Evolutionary conservation across 2,113 vertebrate species (phyloP), one percentile per base, ranked within the genome.

Genomic region (Phoxinus phoxinus): DNA sequence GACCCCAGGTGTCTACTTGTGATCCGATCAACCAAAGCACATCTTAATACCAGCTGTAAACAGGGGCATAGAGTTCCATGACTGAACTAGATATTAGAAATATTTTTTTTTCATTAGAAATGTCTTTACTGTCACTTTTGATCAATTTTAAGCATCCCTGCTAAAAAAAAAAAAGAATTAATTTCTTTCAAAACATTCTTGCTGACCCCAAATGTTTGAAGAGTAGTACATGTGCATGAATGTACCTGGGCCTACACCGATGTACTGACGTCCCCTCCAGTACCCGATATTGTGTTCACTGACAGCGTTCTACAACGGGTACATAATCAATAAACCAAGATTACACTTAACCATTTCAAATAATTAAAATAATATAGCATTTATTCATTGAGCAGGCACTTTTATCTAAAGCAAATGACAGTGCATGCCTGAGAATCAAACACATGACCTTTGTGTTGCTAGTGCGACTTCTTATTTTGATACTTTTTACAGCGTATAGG

Each of bases 221-320:
- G 32, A n/a, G 69, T 12, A n/a, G 8, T 59, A 15, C 6, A 13
- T 27, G 13, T 21, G 11, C 37, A 15, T 65, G 13, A 76, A 9
- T 90, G 93, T 91, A 98, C 97, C 97, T 44, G 98, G 98, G 72
- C 98, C 97, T 6, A 99, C 86, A 0, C 97, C 97, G 0, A 99
- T 92, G 92, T 98, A 99, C 82, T 97, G 96, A 46, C 94, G 93
- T 0, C 94, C 96, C 79, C 87, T 94, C 97, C 98, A 99, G 92
- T 98, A 98, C 1, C 94, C 96, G 77, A 95, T 89, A 88, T 98
- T 99, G 94, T 99, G 98, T 67, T 86, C 91, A 90, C 97, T 97
- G 74, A 96, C 90, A 6, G 96, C 96, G 9, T 94, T 96, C 98
- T 99, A 76, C 0, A 83, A 37, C 37, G 56, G 86, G 67, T 3